Percentiles rank a stretch among this genome's conserved stretches.
phyloP scores from a whole-genome alignment of 2,888 invertebrate species.

The Temnothorax ravouxi region DNA sequence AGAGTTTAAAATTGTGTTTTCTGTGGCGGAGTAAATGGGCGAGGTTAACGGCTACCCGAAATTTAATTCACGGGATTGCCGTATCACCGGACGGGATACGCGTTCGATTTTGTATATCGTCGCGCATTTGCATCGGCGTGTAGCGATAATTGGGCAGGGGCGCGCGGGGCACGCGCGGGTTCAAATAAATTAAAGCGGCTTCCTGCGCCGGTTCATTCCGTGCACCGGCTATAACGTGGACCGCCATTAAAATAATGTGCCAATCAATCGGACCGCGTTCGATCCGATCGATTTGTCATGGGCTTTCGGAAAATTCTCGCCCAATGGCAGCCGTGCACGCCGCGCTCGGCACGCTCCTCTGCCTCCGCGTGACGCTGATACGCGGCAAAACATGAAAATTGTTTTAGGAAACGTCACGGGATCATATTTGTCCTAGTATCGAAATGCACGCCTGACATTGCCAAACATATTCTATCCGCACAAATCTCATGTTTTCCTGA shows the following conservation, averaged over 20 bases:
- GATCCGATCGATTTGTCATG: constrained; percentile 41
- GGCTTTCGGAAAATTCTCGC: constrained; percentile 21
- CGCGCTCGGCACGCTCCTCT: neutral
- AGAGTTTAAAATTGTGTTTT: constrained; percentile 51
- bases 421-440: constrained; percentile 25
- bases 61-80: constrained; percentile 54
- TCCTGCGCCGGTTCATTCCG: constrained; percentile 26
- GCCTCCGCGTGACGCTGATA: neutral
- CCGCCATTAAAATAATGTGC: constrained; percentile 58
- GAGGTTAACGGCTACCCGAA: constrained; percentile 56
- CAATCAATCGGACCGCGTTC: constrained; percentile 32
- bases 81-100: constrained; percentile 8
- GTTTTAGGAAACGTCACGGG: constrained; percentile 30
- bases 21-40: constrained; percentile 44
- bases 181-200: constrained; percentile 62
- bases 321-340: neutral
- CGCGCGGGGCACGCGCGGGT: constrained; percentile 37
- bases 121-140: constrained; percentile 51
- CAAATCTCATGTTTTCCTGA: constrained; percentile 12
- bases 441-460: neutral
- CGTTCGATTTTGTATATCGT: constrained; percentile 33
- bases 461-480: neutral
- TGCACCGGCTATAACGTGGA: constrained; percentile 37
- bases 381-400: constrained; percentile 8
- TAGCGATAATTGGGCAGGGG: constrained; percentile 55